Base-by-base conservation (phyloP, 2,797 vertebrate species). In the Coccyzus lansbergi region DNA sequence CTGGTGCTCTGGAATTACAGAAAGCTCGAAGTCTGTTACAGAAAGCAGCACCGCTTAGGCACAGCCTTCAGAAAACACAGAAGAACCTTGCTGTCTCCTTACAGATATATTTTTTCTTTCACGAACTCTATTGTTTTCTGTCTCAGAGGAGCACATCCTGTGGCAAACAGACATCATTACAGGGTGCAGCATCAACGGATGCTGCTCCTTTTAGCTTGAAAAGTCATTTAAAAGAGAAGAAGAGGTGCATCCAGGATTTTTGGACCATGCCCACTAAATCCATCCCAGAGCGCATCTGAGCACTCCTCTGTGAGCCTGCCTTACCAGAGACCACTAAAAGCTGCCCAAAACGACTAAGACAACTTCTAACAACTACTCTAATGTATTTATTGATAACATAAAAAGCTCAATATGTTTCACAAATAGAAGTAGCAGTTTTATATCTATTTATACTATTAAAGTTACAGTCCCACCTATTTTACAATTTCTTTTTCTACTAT, bases 201-300 rank as follows among this genome's bases (percentile, higher is more conserved):
- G 36, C 14, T 53, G 36, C 36, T 90, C 28, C 22, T 19, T 19
- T 29, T 33, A 69, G 49, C 12, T 75, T 22, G 1, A 0, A 6
- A 69, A 33, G 18, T 25, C 8, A 9, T 53, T 64, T 70, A 33
- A 56, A 55, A 22, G 18, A 36, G 15, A 53, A 6, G 8, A 67
- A 74, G 20, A 53, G 4, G n/a, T 5, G 0, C 36, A 42, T 3
- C 5, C 19, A 48, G 22, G 42, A 42, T 74, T 90, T 91, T 53
- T 16, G 15, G 64, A 86, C 29, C 7, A 49, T 71, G 21, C 21
- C 21, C 28, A 63, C 18, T 65, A 49, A 72, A 90, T 49, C 25
- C 75, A 52, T 16, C 18, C 60, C 3, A 0, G 12, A 58, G 21
- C 8, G 4, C 0, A 0, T 3, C 62, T 40, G 21, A n/a, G n/a